Percentiles rank a stretch among this genome's conserved stretches.
These are phyloP conservation scores for Cavia porcellus DNA, from an alignment of 2,113 vertebrate genomes.

Conservation along the genomic window DNA sequence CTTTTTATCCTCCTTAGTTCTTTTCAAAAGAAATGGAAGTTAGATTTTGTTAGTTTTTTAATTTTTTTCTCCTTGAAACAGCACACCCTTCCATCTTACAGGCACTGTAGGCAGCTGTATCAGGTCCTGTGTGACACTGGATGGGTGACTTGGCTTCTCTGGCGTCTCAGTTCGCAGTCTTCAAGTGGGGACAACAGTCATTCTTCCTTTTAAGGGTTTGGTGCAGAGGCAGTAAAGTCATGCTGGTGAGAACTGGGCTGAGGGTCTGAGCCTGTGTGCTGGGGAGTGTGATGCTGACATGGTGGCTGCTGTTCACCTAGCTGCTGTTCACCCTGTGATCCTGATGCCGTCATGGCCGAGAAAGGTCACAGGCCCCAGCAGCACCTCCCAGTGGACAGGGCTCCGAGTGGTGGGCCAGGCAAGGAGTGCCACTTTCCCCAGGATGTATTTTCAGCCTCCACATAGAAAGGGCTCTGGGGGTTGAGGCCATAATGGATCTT, in stretches of 20 bases:
- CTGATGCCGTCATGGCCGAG: not conserved
- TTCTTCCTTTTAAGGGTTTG: not conserved
- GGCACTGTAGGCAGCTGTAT: not conserved
- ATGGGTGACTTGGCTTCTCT: not conserved
- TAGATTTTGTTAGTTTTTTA: not conserved
- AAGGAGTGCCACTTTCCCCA: not conserved
- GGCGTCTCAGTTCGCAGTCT: not conserved
- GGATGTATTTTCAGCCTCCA: not conserved
- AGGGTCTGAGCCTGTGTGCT: not conserved
- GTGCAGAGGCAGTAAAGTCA: not conserved
- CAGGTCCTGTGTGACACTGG: not conserved
- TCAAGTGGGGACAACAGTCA: not conserved
- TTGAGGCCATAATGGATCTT: constrained; percentile 63
- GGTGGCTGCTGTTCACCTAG: not conserved
- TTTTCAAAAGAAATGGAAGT: not conserved
- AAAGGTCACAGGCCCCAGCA: not conserved
- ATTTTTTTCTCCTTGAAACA: not conserved
- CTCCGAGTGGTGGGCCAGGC: not conserved
- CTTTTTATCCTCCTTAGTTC: not conserved
- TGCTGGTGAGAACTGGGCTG: not conserved
- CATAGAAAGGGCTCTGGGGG: constrained; percentile 32
- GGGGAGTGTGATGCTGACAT: not conserved
- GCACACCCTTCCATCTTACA: not conserved
- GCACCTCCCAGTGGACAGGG: not conserved
- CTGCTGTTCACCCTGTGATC: not conserved